Base-by-base conservation (phyloP, 2,888 invertebrate species). In the Oxystoma pomonae region DNA sequence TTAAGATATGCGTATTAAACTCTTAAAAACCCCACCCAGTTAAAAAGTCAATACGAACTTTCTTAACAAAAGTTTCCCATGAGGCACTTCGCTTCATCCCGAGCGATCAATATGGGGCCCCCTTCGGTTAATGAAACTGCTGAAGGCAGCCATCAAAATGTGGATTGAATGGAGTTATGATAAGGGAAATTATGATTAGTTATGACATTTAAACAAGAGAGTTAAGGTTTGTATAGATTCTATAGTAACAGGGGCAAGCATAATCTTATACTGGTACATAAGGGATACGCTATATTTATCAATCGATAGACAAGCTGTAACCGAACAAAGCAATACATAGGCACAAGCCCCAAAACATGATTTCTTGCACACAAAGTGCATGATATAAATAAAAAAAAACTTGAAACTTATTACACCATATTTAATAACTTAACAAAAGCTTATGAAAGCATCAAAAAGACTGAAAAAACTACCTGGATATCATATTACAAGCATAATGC, bases 351-450 rank as follows among this genome's bases (percentile, higher is more conserved):
- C n/a, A n/a, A n/a, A n/a, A n/a, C n/a, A n/a, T n/a, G n/a, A n/a
- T n/a, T n/a, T n/a, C n/a, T n/a, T n/a, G n/a, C n/a, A n/a, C n/a
- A n/a, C n/a, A n/a, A n/a, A n/a, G n/a, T n/a, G n/a, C n/a, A n/a
- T n/a, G n/a, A n/a, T n/a, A n/a, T n/a, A n/a, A n/a, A n/a, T n/a
- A n/a, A 35, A 35, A 7, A 12, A 35, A 35, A 35, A 3, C 12
- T 35, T 7, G 35, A 35, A 35, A 35, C 5, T 68, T 69, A 71
- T 68, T 55, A 69, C 68, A 70, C 69, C 62, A 71, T 71, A 70
- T 71, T 71, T 71, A 68, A 70, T 68, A 69, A 73, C 55, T 19
- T 64, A 65, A 56, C 35, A 60, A 35, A 56, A 56, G 20, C 60
- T 18, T 56, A 53, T 17, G n/a, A 7, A 7, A 53, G n/a, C 3